phyloP scores from a whole-genome alignment of 2,113 vertebrate species.

The Cyprinodon tularosa region DNA sequence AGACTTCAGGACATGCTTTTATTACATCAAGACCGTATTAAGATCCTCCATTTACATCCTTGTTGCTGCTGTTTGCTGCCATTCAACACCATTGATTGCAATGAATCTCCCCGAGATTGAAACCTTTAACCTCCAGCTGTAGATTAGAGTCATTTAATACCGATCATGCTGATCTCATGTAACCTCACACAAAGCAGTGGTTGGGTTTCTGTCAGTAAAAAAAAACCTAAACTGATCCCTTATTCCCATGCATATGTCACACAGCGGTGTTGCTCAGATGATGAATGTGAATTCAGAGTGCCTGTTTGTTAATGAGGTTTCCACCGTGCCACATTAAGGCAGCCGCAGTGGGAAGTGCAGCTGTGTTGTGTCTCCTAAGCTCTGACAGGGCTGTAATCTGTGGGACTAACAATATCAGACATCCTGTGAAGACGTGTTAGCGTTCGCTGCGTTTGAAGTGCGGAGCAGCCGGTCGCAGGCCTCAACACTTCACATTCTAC shows the following conservation, averaged over 20 bases:
- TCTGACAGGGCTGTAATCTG: conserved; percentile 75
- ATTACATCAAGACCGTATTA: conserved; percentile 12
- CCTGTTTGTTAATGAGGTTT: conserved; percentile 68
- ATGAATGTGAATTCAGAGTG: conserved; percentile 49
- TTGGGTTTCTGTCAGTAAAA: conserved; percentile 13
- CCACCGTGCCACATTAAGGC: conserved; percentile 63
- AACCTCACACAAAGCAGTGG: neutral
- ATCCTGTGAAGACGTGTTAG: conserved; percentile 65
- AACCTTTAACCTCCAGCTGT: conserved; percentile 30
- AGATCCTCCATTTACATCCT: conserved; percentile 14
- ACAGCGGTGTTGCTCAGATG: conserved; percentile 30
- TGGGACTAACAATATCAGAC: conserved; percentile 73
- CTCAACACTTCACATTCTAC: conserved; percentile 41
- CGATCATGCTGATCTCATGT: conserved; percentile 13
- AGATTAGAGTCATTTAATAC: conserved; percentile 32
- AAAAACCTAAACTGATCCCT: conserved; percentile 20
- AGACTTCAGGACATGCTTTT: conserved; percentile 10
- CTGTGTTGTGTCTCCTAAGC: conserved; percentile 69
- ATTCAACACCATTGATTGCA: conserved; percentile 31
- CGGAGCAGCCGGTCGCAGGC: conserved; percentile 41
- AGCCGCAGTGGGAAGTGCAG: conserved; percentile 66
- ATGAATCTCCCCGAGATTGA: conserved; percentile 37
- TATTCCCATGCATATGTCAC: conserved; percentile 30
- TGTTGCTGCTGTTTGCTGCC: conserved; percentile 14
- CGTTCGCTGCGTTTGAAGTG: conserved; percentile 67